phyloP scores from a whole-genome alignment of 2,888 invertebrate species.

The Chrysotoxum bicinctum region DNA sequence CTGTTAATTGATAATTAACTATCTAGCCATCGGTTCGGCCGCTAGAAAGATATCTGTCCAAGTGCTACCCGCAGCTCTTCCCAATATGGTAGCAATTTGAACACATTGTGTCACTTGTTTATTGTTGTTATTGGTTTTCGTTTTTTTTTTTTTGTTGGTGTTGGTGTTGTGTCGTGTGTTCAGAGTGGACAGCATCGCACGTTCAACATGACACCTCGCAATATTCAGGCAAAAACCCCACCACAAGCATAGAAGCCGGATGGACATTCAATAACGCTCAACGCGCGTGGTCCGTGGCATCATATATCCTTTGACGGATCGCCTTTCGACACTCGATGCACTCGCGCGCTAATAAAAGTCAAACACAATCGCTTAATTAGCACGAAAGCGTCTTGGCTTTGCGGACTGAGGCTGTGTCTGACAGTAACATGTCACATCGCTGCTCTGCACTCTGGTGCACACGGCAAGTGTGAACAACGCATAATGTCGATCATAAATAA shows the following conservation, averaged over 20 bases:
- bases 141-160: slow-evolving; percentile 9
- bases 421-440: slow-evolving; percentile 61
- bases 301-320: slow-evolving; percentile 52
- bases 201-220: slow-evolving; percentile 55
- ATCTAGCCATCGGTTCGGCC: slow-evolving; percentile 3
- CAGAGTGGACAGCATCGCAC: slow-evolving; percentile 28
- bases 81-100: slow-evolving; percentile 62
- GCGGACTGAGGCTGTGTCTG: background rate
- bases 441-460: background rate
- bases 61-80: slow-evolving; percentile 1
- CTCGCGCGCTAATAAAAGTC: slow-evolving; percentile 66
- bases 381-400: slow-evolving; percentile 25
- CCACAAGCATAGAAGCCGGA: background rate
- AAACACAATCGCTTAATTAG: slow-evolving; percentile 72
- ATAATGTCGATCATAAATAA: slow-evolving; percentile 66
- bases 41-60: slow-evolving; percentile 3
- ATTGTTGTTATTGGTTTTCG: slow-evolving; percentile 49
- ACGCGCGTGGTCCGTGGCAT: slow-evolving; percentile 3
- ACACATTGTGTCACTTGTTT: slow-evolving; percentile 69
- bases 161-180: background rate
- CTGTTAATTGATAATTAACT: slow-evolving; percentile 71
- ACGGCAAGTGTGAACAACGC: slow-evolving; percentile 55
- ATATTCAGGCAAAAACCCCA: background rate
- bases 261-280: slow-evolving; percentile 5
- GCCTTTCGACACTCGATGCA: slow-evolving; percentile 41